Base-by-base conservation (phyloP, 2,888 invertebrate species). In the Dasysyrphus tricinctus region DNA sequence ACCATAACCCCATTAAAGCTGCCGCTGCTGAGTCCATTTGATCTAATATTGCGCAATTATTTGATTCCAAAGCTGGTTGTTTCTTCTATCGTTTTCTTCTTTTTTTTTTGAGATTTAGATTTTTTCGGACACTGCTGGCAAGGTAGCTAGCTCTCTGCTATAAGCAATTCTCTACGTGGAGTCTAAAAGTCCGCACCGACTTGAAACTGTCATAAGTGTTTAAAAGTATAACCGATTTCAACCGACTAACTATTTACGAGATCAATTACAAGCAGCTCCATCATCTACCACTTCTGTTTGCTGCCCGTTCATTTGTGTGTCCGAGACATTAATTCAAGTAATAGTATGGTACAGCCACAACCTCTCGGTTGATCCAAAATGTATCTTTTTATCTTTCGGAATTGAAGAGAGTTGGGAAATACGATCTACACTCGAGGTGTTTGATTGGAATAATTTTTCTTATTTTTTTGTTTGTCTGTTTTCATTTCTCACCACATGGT, bases 251-350 rank as follows among this genome's bases (percentile, higher is more conserved):
- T 78, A 86, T 82, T 86, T 82, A 86, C 82, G 70, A 82, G 86
- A 86, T 86, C 86, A 86, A 86, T 86, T 86, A 82, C 86, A 81
- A 79, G 81, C 82, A 79, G 63, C 86, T 79, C 82, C 82, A 86
- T 86, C 86, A 86, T 86, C 82, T 82, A 78, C 78, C 59, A 82
- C 86, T 86, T 86, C 86, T 86, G 86, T 82, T 82, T 70, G 73
- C 74, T 80, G 76, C 57, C 76, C 80, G 76, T 72, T 76, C 72
- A 70, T 84, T 84, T 84, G 80, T 84, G 72, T 77, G 80, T 67
- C 67, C 73, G 61, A 70, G 76, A 76, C 76, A 76, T 84, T 75
- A 70, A 80, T 75, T 80, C 37, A 70, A 61, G 74, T 80, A 79
- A 70, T 80, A 59, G 34, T 54, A 65, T 32, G 56, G 73, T 67